Percentiles rank a stretch among this genome's conserved stretches.
Evolutionary conservation across 2,888 invertebrate species (phyloP).

Genomic region (Willowsia nigromaculata): DNA sequence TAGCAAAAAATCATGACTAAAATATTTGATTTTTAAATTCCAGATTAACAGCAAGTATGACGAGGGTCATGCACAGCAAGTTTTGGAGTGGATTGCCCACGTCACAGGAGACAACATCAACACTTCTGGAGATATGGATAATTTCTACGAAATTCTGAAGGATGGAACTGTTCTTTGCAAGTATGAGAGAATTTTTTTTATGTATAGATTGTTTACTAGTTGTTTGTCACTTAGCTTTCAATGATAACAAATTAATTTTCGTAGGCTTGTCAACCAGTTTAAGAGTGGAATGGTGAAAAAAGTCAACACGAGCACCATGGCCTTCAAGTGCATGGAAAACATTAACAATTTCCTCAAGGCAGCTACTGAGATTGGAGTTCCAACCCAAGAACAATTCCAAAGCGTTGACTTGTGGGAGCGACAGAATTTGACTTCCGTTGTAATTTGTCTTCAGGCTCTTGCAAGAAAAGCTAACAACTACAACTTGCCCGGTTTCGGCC

Average conservation of each 20-base stretch:
- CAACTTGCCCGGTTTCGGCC: conserved; percentile 94
- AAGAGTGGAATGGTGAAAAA: conserved; percentile 94
- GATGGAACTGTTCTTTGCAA: conserved; percentile 95
- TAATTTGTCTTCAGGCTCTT: conserved; percentile 95
- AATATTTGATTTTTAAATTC: no score
- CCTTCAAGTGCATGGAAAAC: conserved; percentile 91
- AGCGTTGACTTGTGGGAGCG: conserved; percentile 97
- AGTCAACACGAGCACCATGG: conserved; percentile 93
- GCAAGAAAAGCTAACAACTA: conserved; percentile 90
- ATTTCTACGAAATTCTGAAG: conserved; percentile 94
- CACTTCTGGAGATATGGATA: conserved; percentile 94
- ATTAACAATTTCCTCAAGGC: conserved; percentile 95
- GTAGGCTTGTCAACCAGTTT: conserved; percentile 91
- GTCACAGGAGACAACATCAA: conserved; percentile 92
- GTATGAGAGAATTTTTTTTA: no score
- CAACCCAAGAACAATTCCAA: conserved; percentile 96
- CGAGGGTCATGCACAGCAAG: conserved; percentile 94
- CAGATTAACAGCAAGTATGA: conserved; percentile 99
- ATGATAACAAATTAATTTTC: conserved; percentile 75
- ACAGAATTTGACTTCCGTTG: conserved; percentile 97
- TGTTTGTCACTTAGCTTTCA: no score
- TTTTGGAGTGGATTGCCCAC: conserved; percentile 93
- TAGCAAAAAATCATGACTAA: no score
- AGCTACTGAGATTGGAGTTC: conserved; percentile 92
- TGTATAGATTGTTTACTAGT: not conserved